A percentile compares a stretch with the other conserved stretches of the same genome.
phyloP scores from a whole-genome alignment of 1,140 invertebrate genomes.

The Apis laboriosa region DNA sequence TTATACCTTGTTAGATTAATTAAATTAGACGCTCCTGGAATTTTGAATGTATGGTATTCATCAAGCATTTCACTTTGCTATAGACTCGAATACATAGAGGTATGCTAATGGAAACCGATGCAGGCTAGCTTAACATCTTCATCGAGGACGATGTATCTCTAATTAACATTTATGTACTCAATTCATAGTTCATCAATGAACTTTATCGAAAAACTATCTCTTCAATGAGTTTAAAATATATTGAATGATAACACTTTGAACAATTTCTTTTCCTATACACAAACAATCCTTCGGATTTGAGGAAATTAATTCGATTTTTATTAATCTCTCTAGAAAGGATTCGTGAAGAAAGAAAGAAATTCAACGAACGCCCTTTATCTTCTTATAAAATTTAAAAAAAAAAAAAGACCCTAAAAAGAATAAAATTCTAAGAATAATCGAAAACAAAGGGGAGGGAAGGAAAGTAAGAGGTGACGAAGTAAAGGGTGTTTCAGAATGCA shows the following conservation, averaged over 20 bases:
- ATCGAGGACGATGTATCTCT: neutral
- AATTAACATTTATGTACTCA: neutral
- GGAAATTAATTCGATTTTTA: too few relatives aligned
- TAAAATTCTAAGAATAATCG: neutral
- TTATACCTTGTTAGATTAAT: too few relatives aligned
- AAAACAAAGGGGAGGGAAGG: slow-evolving; percentile 38
- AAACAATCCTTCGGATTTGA: too few relatives aligned
- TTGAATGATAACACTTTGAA: too few relatives aligned
- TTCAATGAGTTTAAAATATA: neutral
- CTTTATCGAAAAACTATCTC: neutral
- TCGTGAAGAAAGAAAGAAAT: too few relatives aligned
- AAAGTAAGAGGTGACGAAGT: neutral
- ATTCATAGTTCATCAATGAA: neutral
- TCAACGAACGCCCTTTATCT: too few relatives aligned
- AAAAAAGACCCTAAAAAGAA: neutral
- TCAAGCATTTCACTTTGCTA: neutral
- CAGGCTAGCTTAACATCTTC: neutral
- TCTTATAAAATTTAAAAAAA: too few relatives aligned
- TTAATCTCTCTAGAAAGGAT: too few relatives aligned
- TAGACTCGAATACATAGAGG: neutral
- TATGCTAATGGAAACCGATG: slow-evolving; percentile 8
- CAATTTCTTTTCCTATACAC: too few relatives aligned
- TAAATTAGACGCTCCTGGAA: neutral
- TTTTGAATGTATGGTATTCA: neutral
- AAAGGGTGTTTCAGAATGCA: slow-evolving; percentile 68